A percentile compares a stretch with the other conserved stretches of the same genome.
Evolutionary conservation across 2,113 vertebrate species (phyloP).

Genomic region (Mesembrinibis cayennensis): DNA sequence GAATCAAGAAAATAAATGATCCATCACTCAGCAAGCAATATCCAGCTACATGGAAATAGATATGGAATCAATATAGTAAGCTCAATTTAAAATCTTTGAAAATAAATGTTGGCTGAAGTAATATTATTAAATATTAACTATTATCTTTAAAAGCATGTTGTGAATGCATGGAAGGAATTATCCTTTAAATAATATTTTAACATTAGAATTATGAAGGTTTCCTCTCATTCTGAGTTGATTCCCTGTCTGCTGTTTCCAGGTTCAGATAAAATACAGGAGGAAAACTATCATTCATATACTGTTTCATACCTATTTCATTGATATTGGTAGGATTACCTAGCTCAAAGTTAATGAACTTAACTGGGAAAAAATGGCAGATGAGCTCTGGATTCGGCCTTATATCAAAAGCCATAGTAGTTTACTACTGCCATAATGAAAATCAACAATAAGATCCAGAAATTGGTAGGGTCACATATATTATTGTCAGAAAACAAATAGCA

Average conservation of each 20-base stretch:
- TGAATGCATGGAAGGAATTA: neutral
- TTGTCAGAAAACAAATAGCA: neutral
- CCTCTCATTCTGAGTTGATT: neutral
- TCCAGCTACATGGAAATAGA: conserved; percentile 12
- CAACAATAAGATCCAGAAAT: neutral
- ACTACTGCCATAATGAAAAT: neutral
- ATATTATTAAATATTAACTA: neutral
- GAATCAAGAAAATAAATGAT: neutral
- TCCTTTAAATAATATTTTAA: neutral
- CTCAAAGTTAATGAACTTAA: neutral
- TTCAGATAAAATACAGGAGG: neutral
- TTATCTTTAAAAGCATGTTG: neutral
- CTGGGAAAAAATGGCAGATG: neutral
- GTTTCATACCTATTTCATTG: neutral
- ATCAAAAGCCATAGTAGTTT: neutral
- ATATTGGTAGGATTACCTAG: neutral
- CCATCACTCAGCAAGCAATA: neutral
- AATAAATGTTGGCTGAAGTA: neutral
- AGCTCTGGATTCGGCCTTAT: neutral
- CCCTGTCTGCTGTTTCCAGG: neutral
- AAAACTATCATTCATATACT: neutral
- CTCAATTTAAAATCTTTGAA: neutral
- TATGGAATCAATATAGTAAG: neutral
- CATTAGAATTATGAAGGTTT: neutral
- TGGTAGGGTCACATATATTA: neutral